A percentile compares a stretch with the other conserved stretches of the same genome.
Conservation (phyloP, 2,888 invertebrate species). For the Digitonthophagus gazella region DNA sequence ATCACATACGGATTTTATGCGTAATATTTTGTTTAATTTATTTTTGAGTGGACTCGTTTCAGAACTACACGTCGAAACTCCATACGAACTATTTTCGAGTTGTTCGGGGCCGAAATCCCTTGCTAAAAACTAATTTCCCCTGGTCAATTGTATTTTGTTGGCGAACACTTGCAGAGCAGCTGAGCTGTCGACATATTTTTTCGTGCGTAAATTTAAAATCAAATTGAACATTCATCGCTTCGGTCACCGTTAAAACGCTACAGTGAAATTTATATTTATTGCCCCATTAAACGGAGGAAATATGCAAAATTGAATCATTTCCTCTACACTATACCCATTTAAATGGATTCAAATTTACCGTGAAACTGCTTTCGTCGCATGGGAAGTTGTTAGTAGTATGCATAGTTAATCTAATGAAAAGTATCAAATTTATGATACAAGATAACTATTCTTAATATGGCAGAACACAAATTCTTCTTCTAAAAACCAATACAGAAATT, state of each 20-base stretch:
- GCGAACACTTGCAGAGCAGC: neutral
- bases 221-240: slow-evolving; percentile 19
- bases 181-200: slow-evolving; percentile 23
- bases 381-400: neutral
- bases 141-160: slow-evolving; percentile 13
- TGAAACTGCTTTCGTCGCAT: neutral
- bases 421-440: neutral
- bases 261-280: slow-evolving; percentile 16
- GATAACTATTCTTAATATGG: too few species aligned
- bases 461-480: too few species aligned
- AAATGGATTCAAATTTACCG: neutral
- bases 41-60: neutral
- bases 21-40: neutral
- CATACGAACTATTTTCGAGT: slow-evolving; percentile 1
- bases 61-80: neutral
- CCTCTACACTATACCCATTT: neutral
- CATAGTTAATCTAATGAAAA: neutral
- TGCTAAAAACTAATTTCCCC: slow-evolving; percentile 14
- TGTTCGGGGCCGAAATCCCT: slow-evolving; percentile 11
- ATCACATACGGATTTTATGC: neutral
- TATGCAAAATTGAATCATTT: slow-evolving; percentile 15
- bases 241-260: slow-evolving; percentile 13
- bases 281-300: slow-evolving; percentile 14
- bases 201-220: slow-evolving; percentile 26
- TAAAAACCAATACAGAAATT: too few species aligned